Percentiles rank a stretch among this genome's conserved stretches.
Evolutionary conservation across 2,113 vertebrate species (phyloP).

Genomic region (Paramisgurnus dabryanus): DNA sequence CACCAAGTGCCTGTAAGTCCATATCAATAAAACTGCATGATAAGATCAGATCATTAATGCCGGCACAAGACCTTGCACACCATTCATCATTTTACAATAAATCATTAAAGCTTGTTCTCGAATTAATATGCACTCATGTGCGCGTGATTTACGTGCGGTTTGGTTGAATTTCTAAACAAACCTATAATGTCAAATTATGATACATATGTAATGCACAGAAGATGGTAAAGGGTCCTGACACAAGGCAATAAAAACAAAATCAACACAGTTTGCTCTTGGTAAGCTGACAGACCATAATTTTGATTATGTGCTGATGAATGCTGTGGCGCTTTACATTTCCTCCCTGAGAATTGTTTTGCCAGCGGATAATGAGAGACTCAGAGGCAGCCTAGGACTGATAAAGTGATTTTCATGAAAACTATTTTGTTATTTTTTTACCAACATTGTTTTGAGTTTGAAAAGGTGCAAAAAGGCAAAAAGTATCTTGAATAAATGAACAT

Average conservation of each 20-base stretch:
- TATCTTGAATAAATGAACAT: too few species aligned
- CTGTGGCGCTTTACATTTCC: too few species aligned
- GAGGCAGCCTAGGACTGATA: too few species aligned
- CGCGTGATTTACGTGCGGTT: not conserved
- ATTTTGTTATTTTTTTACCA: too few species aligned
- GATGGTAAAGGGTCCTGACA: constrained; percentile 1
- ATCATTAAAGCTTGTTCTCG: not conserved
- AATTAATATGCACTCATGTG: not conserved
- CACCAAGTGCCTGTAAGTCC: not conserved
- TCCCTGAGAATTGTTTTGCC: too few species aligned
- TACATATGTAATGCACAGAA: not conserved
- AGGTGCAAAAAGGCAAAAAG: too few species aligned
- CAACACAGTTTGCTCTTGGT: too few species aligned
- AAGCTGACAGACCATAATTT: too few species aligned
- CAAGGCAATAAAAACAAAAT: not conserved
- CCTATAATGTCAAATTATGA: not conserved
- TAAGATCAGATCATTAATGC: constrained; percentile 32
- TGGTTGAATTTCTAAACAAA: constrained; percentile 8
- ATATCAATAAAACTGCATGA: constrained; percentile 33
- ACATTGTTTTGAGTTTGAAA: too few species aligned
- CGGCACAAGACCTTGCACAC: not conserved
- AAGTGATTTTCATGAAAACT: too few species aligned
- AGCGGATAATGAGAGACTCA: too few species aligned
- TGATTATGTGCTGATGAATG: too few species aligned
- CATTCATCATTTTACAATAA: not conserved